Percentiles rank a stretch among this genome's conserved stretches.
Evolutionary conservation across 1,140 invertebrate species (phyloP).

Genomic region (Temnothorax nylanderi): DNA sequence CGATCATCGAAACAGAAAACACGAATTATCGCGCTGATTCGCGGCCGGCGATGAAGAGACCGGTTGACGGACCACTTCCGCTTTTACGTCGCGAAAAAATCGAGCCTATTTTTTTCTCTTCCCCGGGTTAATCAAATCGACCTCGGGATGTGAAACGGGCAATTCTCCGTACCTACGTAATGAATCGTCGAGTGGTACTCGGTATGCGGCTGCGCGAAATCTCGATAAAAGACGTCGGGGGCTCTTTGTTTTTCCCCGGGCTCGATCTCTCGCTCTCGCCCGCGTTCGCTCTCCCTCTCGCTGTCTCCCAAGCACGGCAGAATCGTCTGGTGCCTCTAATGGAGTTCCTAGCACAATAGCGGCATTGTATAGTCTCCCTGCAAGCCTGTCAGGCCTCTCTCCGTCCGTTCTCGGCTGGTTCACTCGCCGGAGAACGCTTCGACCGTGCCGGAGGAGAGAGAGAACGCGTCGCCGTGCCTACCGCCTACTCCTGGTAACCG

Average conservation of each 20-base stretch:
- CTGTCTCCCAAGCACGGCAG: conserved; percentile 13
- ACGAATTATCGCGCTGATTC: conserved; percentile 3
- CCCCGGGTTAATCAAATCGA: conserved; percentile 33
- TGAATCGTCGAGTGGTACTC: conserved; percentile 25
- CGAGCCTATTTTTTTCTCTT: not conserved
- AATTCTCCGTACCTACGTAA: conserved; percentile 19
- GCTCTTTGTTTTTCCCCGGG: conserved; percentile 19
- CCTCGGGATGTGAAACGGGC: not conserved
- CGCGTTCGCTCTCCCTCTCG: not conserved
- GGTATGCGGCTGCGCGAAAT: conserved; percentile 30
- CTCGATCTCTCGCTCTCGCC: conserved; percentile 8
- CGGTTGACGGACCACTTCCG: not conserved
- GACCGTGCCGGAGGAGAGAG: conserved; percentile 24
- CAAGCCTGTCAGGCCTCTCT: conserved; percentile 47
- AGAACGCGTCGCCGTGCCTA: conserved; percentile 24
- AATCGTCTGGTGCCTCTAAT: conserved; percentile 56
- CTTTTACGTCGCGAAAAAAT: not conserved
- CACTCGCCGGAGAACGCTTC: conserved; percentile 50
- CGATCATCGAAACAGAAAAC: not conserved
- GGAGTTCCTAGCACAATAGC: conserved; percentile 69
- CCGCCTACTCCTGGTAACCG: not conserved
- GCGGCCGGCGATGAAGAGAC: not conserved
- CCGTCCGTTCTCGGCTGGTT: not conserved
- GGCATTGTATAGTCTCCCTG: conserved; percentile 61
- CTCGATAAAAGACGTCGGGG: conserved; percentile 16